Base-by-base conservation (phyloP, 2,797 vertebrate species). In the Anguilla obscura region DNA sequence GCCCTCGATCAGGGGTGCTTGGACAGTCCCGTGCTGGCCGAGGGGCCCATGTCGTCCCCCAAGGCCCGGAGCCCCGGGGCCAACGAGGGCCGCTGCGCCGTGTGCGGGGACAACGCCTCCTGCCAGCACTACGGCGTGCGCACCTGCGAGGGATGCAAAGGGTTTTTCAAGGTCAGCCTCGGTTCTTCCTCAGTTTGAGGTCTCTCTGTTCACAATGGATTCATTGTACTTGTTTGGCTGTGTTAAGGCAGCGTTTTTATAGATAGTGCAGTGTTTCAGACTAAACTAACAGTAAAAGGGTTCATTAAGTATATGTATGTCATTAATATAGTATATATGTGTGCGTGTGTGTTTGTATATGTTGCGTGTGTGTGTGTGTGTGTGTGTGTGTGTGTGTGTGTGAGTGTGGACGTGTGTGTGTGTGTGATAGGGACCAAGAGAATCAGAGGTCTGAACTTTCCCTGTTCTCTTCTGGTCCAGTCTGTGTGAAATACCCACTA, bases 101-200 rank as follows among this genome's bases (percentile, higher is more conserved):
- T 99, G 84, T 99, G 98, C 50, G 98, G 98, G 33, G 98, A 99
- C 95, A 99, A 97, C 0, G 98, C 98, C 0, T 98, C 98, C 0
- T 99, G 98, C 92, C 98, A 99, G 93, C 98, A 99, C 94, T 99
- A 99, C 0, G 98, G 98, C 0, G 98, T 99, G 84, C 98, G 98
- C 83, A 99, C 96, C 63, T 98, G 97, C 76, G 98, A 99, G 93
- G 98, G 98, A 86, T 99, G 98, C 94, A 99, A 99, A 91, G 98
- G 98, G 84, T 97, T 97, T 89, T 94, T 95, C 91, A 97, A 99
- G 97, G 98, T 99, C 74, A 85, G 83, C 18, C 45, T 24, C 24
- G 2, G 24, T 12, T 40, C n/a, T 63, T 56, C 10, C 80, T 84
- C 66, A 21, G 45, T n/a, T 24, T 21, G n/a, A 50, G 79, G 79